phyloP scores from a whole-genome alignment of 2,888 invertebrate species.

The Imbricaverruca yamaguchii region DNA sequence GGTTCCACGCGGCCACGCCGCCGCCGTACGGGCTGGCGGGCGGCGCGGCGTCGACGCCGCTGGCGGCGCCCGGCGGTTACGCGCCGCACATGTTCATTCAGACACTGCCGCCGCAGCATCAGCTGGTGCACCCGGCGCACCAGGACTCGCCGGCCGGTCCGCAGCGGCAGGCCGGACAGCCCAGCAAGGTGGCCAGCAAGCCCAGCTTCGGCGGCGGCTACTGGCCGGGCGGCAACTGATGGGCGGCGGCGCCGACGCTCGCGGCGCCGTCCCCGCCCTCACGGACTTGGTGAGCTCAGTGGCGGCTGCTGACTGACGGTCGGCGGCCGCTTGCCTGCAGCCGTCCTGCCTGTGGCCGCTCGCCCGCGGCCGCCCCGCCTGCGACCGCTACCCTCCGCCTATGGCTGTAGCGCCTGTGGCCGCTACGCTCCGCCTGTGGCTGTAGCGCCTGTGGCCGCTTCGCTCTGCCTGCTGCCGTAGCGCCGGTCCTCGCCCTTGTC shows the following conservation, averaged over 20 bases:
- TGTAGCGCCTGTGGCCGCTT: no score
- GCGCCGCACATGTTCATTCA: neutral
- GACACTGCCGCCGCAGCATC: slow-evolving; percentile 7
- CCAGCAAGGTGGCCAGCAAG: neutral
- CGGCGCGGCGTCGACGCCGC: neutral
- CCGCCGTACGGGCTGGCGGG: slow-evolving; percentile 5
- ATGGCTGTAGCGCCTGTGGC: no score
- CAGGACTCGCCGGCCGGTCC: neutral
- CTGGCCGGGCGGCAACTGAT: neutral
- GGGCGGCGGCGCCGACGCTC: no score
- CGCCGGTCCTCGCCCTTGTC: no score
- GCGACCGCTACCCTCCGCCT: neutral
- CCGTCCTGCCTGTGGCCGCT: neutral
- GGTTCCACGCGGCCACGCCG: slow-evolving; percentile 12
- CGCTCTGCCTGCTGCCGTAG: no score
- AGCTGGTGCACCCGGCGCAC: neutral
- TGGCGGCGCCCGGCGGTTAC: neutral
- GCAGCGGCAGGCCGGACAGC: neutral
- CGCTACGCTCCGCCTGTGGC: no score
- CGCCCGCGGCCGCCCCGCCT: neutral
- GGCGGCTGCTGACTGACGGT: no score
- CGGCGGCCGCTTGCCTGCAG: neutral
- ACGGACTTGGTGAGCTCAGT: no score
- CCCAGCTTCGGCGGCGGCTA: slow-evolving; percentile 4
- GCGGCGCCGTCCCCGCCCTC: no score